Evolutionary conservation across 2,113 vertebrate species (phyloP).

Genomic region (Microcebus griseorufus): DNA sequence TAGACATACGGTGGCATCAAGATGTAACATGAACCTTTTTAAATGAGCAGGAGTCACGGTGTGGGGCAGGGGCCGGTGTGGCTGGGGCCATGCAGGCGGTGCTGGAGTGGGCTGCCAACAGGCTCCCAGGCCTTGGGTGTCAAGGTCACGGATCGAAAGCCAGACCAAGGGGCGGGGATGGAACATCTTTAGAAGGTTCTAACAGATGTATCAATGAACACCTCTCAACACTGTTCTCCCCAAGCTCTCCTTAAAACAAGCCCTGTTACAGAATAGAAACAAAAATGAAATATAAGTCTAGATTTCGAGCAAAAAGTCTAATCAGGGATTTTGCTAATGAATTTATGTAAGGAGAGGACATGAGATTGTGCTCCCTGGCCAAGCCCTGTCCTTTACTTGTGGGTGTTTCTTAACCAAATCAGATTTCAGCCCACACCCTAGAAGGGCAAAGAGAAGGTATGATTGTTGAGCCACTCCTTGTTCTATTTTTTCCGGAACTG

Average conservation of each 20-base stretch:
- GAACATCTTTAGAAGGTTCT: slow-evolving; percentile 34
- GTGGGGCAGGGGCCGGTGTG: neutral
- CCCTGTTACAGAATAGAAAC: neutral
- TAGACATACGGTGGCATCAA: slow-evolving; percentile 6
- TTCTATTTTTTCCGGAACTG: neutral
- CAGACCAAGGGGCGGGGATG: neutral
- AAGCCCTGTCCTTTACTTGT: slow-evolving; percentile 28
- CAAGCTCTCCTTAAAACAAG: neutral
- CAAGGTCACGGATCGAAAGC: neutral
- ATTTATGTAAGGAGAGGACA: slow-evolving; percentile 68
- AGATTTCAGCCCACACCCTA: slow-evolving; percentile 39
- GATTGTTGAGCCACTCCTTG: neutral
- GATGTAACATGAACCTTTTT: neutral
- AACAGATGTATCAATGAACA: neutral
- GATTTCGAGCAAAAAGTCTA: neutral
- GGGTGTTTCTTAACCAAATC: slow-evolving; percentile 52
- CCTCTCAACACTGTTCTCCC: neutral
- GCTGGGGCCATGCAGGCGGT: neutral
- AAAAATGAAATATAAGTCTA: neutral
- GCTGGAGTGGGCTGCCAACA: neutral
- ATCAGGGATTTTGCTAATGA: slow-evolving; percentile 29
- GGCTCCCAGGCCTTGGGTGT: neutral
- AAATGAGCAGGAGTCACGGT: neutral
- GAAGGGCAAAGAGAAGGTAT: slow-evolving; percentile 35
- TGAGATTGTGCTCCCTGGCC: neutral